phyloP scores from a whole-genome alignment of 2,113 vertebrate genomes.

The Pitta sordida region DNA sequence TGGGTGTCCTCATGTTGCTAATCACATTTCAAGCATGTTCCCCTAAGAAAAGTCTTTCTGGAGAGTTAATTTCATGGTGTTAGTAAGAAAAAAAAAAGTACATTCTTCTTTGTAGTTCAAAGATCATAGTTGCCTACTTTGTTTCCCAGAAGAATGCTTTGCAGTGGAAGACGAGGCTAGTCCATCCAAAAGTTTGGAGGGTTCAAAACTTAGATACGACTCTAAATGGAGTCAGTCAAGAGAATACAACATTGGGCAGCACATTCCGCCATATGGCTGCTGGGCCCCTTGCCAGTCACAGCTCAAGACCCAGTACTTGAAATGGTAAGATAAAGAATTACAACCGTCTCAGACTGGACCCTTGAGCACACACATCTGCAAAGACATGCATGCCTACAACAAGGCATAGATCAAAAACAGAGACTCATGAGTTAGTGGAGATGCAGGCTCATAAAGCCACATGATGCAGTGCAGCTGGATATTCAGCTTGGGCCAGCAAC shows the following conservation, averaged over 20 bases:
- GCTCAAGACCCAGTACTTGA: neutral
- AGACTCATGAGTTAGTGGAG: constrained; percentile 1
- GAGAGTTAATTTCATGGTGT: neutral
- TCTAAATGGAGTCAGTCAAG: neutral
- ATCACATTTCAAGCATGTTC: neutral
- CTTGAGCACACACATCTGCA: neutral
- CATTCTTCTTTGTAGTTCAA: neutral
- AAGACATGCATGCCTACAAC: neutral
- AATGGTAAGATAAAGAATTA: neutral
- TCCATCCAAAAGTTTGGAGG: neutral
- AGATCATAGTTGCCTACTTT: neutral
- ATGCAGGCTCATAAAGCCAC: constrained; percentile 18
- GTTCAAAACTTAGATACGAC: neutral
- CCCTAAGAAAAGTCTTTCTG: neutral
- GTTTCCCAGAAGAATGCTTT: neutral
- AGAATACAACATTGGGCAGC: neutral
- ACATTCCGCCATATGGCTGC: neutral
- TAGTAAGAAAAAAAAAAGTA: neutral
- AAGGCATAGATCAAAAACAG: constrained; percentile 20
- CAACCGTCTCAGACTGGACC: neutral
- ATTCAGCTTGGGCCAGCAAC: neutral
- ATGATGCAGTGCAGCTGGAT: constrained; percentile 42
- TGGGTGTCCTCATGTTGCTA: neutral
- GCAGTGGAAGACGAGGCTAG: neutral
- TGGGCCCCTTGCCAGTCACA: neutral